A percentile compares a stretch with the other conserved stretches of the same genome.
Conservation (phyloP, 2,797 vertebrate genomes). For the Micrastur ruficollis region DNA sequence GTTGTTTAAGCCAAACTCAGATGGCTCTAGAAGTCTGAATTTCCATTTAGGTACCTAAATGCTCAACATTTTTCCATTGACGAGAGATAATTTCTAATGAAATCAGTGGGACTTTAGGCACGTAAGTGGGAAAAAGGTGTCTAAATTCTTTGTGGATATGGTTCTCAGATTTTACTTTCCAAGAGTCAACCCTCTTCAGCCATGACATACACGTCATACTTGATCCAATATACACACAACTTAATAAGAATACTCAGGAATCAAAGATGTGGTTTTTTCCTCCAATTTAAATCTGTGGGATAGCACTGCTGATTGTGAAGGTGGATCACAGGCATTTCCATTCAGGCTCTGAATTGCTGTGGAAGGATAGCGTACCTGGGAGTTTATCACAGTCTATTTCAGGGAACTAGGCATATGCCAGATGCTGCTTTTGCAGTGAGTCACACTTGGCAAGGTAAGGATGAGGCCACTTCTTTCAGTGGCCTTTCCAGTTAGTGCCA, state of each 20-base stretch:
- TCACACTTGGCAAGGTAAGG: background rate
- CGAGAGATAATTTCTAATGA: background rate
- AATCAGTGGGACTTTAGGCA: background rate
- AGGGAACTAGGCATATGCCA: background rate
- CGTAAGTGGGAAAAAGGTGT: background rate
- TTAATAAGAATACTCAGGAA: background rate
- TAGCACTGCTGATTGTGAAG: background rate
- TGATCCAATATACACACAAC: background rate
- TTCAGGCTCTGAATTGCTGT: background rate
- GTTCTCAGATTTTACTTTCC: background rate
- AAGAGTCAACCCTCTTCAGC: background rate
- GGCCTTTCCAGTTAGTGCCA: background rate
- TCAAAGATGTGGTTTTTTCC: background rate
- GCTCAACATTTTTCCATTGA: background rate
- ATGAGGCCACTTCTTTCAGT: background rate
- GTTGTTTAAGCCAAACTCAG: background rate
- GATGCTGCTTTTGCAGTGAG: background rate
- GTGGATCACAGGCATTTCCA: background rate
- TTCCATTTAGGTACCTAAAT: background rate
- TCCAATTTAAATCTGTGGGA: background rate
- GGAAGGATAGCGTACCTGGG: background rate
- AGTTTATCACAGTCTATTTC: background rate
- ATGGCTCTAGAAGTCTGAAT: background rate
- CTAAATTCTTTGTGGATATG: background rate
- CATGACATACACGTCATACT: background rate